Evolutionary conservation across 2,113 vertebrate species (phyloP).

Genomic region (Terrapene triunguis): DNA sequence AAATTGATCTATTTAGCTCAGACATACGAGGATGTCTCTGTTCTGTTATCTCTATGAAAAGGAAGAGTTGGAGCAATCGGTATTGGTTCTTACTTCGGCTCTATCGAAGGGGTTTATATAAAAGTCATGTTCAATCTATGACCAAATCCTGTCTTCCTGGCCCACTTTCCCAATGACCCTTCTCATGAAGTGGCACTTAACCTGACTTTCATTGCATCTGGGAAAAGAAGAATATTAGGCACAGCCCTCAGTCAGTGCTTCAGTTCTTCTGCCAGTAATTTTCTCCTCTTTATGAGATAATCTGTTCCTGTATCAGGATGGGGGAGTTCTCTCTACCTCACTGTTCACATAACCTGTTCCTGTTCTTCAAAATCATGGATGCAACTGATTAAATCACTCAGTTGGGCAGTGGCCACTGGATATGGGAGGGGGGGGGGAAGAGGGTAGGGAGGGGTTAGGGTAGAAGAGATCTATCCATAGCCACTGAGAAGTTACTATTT

Average conservation of each 20-base stretch:
- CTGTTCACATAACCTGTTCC: background rate
- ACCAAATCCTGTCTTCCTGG: background rate
- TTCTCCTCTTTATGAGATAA: background rate
- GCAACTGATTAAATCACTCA: background rate
- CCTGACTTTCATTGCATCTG: background rate
- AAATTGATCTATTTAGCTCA: background rate
- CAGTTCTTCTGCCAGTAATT: background rate
- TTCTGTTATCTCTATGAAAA: background rate
- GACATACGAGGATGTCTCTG: background rate
- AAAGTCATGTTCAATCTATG: background rate
- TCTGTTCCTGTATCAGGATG: background rate
- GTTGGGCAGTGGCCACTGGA: background rate
- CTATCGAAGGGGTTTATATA: background rate
- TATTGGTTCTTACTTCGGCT: background rate
- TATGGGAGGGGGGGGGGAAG: too few species aligned
- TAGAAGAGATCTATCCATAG: background rate
- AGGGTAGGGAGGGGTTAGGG: background rate
- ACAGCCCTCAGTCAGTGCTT: background rate
- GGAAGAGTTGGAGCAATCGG: background rate
- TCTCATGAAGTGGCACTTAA: background rate
- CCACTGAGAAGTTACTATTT: background rate
- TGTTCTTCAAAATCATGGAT: background rate
- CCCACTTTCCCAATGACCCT: background rate
- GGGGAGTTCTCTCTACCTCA: background rate
- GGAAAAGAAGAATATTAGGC: background rate